Evolutionary conservation across 2,797 vertebrate species (phyloP).

Genomic region (Lagothrix lagotricha): DNA sequence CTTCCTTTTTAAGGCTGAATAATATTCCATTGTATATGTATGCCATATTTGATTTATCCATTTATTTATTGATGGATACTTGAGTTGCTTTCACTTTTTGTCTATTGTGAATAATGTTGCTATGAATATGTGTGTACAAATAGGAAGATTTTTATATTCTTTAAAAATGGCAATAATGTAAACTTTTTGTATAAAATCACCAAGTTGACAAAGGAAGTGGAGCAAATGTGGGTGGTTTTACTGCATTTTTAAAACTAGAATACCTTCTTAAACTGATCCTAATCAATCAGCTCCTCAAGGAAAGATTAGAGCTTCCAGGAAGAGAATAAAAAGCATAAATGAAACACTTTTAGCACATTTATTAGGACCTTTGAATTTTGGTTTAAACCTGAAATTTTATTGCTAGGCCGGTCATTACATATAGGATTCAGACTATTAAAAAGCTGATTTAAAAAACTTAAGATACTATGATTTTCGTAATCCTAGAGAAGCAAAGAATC

Average conservation of each 20-base stretch:
- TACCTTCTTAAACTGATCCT: background rate
- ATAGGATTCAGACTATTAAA: background rate
- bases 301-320: background rate
- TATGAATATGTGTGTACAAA: background rate
- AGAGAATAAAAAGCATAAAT: background rate
- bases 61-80: background rate
- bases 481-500: background rate
- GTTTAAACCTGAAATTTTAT: conserved; percentile 16
- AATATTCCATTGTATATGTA: background rate
- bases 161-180: background rate
- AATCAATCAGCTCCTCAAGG: background rate
- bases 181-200: background rate
- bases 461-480: background rate
- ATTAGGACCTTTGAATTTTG: background rate
- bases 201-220: background rate
- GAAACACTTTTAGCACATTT: background rate
- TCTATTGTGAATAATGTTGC: background rate
- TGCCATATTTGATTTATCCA: background rate
- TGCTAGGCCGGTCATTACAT: background rate
- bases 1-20: background rate
- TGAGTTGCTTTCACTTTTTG: background rate
- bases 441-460: background rate
- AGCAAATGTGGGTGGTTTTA: background rate
- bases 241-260: background rate
- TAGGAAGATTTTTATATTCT: background rate